A percentile compares a stretch with the other conserved stretches of the same genome.
These are phyloP conservation scores for Drosophila rellima DNA, from an alignment of 2,888 invertebrate genomes.

Conservation along the genomic window DNA sequence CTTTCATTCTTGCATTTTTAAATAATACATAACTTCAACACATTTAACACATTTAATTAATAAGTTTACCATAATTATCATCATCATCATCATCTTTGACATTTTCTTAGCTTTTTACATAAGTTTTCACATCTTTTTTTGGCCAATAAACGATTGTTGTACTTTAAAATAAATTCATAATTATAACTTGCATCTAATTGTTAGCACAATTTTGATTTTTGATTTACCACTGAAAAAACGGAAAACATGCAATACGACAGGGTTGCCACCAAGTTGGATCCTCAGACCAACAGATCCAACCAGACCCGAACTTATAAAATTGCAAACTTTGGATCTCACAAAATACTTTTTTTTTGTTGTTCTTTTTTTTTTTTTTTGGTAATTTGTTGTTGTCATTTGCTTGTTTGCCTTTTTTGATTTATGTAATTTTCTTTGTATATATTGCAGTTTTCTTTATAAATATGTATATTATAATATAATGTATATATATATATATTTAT, in stretches of 20 bases:
- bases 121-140: slow-evolving; percentile 45
- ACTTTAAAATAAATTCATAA: slow-evolving; percentile 77
- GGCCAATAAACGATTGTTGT: slow-evolving; percentile 71
- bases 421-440: slow-evolving; percentile 70
- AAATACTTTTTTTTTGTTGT: too few relatives aligned
- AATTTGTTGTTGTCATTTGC: slow-evolving; percentile 24
- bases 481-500: slow-evolving; percentile 19
- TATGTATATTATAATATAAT: slow-evolving; percentile 33
- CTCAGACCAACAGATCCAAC: not conserved
- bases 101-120: slow-evolving; percentile 12
- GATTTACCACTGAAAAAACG: slow-evolving; percentile 52
- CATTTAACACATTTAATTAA: slow-evolving; percentile 48
- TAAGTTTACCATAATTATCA: slow-evolving; percentile 16
- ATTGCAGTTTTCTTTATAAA: slow-evolving; percentile 65
- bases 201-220: slow-evolving; percentile 74
- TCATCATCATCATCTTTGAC: slow-evolving; percentile 15
- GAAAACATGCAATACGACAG: slow-evolving; percentile 40
- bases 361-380: slow-evolving; percentile 25
- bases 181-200: slow-evolving; percentile 64
- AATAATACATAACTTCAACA: slow-evolving; percentile 51
- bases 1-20: slow-evolving; percentile 20
- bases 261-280: slow-evolving; percentile 5
- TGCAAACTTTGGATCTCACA: slow-evolving; percentile 19
- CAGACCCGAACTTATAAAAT: slow-evolving; percentile 21
- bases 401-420: slow-evolving; percentile 65